phyloP scores from a whole-genome alignment of 2,113 vertebrate genomes.

The Platycercus adscitus region DNA sequence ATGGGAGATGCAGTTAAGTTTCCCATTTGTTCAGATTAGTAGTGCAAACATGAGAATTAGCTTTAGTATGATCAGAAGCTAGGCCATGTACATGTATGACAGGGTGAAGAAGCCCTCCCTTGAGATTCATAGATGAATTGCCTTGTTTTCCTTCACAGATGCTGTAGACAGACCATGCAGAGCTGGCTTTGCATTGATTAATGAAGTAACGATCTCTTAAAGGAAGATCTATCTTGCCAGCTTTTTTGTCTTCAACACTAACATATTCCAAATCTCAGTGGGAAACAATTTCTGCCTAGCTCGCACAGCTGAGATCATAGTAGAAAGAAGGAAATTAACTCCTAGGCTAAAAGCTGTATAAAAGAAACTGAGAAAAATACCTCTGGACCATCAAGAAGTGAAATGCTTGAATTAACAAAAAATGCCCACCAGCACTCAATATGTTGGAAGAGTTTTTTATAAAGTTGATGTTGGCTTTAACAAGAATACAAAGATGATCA shows the following conservation, averaged over 20 bases:
- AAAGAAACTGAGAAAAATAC: not conserved
- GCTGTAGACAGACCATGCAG: not conserved
- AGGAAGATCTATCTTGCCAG: not conserved
- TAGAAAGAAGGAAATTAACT: not conserved
- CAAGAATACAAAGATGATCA: not conserved
- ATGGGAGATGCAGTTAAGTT: not conserved
- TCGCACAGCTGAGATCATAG: not conserved
- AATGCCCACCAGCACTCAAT: not conserved
- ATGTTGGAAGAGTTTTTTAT: not conserved
- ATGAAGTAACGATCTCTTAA: not conserved
- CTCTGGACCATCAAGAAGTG: conserved; percentile 1
- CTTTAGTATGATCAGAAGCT: not conserved
- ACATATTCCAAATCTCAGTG: not conserved
- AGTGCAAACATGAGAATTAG: not conserved
- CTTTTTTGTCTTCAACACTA: not conserved
- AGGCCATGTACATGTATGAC: not conserved
- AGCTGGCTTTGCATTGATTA: not conserved
- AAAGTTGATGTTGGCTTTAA: not conserved
- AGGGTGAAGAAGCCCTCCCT: not conserved
- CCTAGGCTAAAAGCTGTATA: not conserved
- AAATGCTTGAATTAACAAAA: not conserved
- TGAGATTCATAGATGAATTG: not conserved
- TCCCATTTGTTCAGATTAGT: not conserved
- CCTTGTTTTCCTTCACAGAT: not conserved
- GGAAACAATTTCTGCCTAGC: not conserved